Evolutionary conservation across 2,888 invertebrate genomes (phyloP).

Genomic region (Drosophila niveifrons): DNA sequence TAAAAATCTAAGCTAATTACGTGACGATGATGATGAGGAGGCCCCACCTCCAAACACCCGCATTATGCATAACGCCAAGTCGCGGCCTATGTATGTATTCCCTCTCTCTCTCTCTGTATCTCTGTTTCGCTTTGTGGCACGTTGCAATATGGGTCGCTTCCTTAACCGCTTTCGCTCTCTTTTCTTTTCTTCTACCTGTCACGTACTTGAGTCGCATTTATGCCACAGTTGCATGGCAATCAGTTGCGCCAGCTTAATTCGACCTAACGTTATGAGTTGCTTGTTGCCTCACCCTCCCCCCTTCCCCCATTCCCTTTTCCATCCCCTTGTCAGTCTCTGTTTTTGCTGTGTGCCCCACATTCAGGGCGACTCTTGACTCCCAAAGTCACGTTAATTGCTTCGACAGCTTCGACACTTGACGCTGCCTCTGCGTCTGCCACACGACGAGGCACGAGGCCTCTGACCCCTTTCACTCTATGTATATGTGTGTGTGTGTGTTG

Average conservation of each 20-base stretch:
- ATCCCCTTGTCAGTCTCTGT: no score
- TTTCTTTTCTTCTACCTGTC: constrained; percentile 45
- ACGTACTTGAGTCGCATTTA: constrained; percentile 33
- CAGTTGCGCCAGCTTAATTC: constrained; percentile 32
- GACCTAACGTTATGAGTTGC: constrained; percentile 26
- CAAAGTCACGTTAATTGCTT: constrained; percentile 76
- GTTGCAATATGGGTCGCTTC: constrained; percentile 49
- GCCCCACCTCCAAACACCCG: not conserved
- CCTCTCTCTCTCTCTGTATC: not conserved
- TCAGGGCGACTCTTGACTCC: not conserved
- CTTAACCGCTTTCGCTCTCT: constrained; percentile 57
- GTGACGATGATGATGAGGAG: constrained; percentile 34
- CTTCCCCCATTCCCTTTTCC: no score
- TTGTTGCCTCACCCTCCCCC: no score
- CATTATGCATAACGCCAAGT: constrained; percentile 13
- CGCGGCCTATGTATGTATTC: not conserved
- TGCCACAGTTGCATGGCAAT: constrained; percentile 46
- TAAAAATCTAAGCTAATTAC: constrained; percentile 79
- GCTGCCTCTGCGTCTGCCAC: constrained; percentile 24
- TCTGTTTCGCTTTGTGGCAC: constrained; percentile 1
- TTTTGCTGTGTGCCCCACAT: constrained; percentile 27
- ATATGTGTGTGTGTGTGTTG: not conserved
- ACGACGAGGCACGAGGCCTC: constrained; percentile 33
- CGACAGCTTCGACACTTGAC: constrained; percentile 64
- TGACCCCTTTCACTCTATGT: constrained; percentile 18